Percentiles rank a stretch among this genome's conserved stretches.
Evolutionary conservation across 2,888 invertebrate genomes (phyloP).

Genomic region (Dascillus cervinus): DNA sequence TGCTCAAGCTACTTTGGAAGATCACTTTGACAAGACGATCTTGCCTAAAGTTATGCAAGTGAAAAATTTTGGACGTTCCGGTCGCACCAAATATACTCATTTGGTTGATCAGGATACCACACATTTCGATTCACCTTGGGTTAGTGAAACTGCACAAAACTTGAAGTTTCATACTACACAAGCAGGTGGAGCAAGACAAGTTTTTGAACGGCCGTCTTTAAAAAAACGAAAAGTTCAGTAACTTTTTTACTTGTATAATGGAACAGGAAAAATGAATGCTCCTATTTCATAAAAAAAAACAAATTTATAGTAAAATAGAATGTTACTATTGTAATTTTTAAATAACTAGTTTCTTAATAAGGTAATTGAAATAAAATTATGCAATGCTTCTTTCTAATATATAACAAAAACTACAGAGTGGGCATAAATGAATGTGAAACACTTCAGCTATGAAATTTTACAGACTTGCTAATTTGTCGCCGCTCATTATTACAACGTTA

Average conservation of each 20-base stretch:
- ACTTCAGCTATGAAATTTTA: too few species aligned
- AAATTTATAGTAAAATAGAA: not conserved
- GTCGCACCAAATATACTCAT: slow-evolving; percentile 98
- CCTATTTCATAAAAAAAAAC: not conserved
- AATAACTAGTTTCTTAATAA: too few species aligned
- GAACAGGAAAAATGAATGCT: not conserved
- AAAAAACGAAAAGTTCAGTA: slow-evolving; percentile 46
- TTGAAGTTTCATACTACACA: slow-evolving; percentile 79
- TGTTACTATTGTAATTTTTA: not conserved
- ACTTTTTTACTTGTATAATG: slow-evolving; percentile 2
- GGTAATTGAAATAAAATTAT: too few species aligned
- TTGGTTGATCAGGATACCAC: slow-evolving; percentile 99
- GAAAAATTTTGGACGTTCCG: slow-evolving; percentile 98
- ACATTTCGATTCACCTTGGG: slow-evolving; percentile 96
- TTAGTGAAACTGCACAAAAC: slow-evolving; percentile 81
- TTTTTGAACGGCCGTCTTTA: slow-evolving; percentile 79
- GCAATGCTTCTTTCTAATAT: too few species aligned
- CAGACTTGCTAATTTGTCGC: too few species aligned
- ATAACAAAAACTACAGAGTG: too few species aligned
- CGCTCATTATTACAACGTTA: too few species aligned
- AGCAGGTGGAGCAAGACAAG: slow-evolving; percentile 88
- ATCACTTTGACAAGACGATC: slow-evolving; percentile 98
- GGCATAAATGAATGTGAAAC: too few species aligned
- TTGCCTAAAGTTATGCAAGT: slow-evolving; percentile 99
- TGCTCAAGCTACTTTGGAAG: slow-evolving; percentile 92